Conservation (phyloP, 2,888 invertebrate species). For the Amiota communis region DNA sequence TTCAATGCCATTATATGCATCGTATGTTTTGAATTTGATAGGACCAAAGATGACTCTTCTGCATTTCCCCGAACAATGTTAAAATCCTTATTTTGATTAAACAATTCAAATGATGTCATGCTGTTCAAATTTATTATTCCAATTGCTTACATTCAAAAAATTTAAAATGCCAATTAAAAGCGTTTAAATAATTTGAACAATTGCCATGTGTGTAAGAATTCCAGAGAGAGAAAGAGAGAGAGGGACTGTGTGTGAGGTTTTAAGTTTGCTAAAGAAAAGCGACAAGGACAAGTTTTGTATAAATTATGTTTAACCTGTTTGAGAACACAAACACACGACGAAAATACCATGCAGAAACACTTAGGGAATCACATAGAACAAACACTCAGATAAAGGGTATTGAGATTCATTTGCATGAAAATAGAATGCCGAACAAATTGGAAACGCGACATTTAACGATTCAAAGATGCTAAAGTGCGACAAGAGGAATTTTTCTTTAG, state of each 20-base stretch:
- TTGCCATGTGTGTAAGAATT: conserved; percentile 34
- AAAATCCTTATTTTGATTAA: too few relatives aligned
- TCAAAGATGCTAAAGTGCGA: background rate
- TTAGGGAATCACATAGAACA: background rate
- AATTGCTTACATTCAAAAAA: conserved; percentile 42
- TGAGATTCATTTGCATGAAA: conserved; percentile 29
- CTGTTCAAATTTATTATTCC: conserved; percentile 12
- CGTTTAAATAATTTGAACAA: conserved; percentile 63
- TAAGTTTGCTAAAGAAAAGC: background rate
- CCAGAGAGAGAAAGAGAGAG: background rate
- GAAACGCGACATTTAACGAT: background rate
- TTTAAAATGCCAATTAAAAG: conserved; percentile 64
- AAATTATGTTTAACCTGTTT: conserved; percentile 28
- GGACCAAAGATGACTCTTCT: too few relatives aligned
- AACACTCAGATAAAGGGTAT: background rate
- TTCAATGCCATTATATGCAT: too few relatives aligned
- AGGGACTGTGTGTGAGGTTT: background rate
- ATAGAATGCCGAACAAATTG: conserved; percentile 20
- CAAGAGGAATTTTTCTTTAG: conserved; percentile 4
- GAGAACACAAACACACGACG: background rate
- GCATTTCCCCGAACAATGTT: too few relatives aligned
- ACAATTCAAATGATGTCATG: background rate
- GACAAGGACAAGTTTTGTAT: conserved; percentile 16
- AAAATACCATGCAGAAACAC: background rate
- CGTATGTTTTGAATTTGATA: too few relatives aligned